These are phyloP conservation scores for Campoletis sonorensis DNA, from an alignment of 1,140 invertebrate genomes.

Conservation along the genomic window DNA sequence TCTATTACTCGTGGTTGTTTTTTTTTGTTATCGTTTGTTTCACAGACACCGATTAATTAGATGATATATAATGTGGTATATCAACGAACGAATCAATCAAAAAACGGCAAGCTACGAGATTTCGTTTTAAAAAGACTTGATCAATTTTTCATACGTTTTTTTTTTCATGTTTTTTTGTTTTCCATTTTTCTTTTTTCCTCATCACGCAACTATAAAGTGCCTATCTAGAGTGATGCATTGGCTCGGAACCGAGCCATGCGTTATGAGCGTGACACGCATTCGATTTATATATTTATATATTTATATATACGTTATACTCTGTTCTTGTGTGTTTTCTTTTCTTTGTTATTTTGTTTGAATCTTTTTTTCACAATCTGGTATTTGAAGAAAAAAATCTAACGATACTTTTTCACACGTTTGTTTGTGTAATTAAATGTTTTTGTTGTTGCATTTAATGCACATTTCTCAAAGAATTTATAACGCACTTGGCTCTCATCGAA, in stretches of 20 bases:
- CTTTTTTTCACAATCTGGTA: neutral
- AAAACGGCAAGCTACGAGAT: conserved; percentile 35
- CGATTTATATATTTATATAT: conserved; percentile 50
- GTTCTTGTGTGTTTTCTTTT: conserved; percentile 18
- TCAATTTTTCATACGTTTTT: conserved; percentile 16
- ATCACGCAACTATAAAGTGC: conserved; percentile 52
- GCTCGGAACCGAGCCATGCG: conserved; percentile 50
- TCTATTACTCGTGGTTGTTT: conserved; percentile 8
- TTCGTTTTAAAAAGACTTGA: conserved; percentile 47
- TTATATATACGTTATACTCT: conserved; percentile 34
- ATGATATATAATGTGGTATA: conserved; percentile 47
- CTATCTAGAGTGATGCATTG: conserved; percentile 62
- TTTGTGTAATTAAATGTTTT: conserved; percentile 6
- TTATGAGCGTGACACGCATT: conserved; percentile 60
- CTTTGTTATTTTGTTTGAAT: neutral
- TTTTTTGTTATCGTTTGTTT: conserved; percentile 31
- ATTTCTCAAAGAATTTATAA: neutral
- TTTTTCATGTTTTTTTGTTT: neutral
- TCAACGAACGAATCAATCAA: conserved; percentile 47
- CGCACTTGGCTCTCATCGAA: neutral
- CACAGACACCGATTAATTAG: conserved; percentile 59
- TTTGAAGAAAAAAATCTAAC: conserved; percentile 1
- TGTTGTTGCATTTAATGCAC: conserved; percentile 18
- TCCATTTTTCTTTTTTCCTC: conserved; percentile 37
- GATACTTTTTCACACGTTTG: neutral